A percentile compares a stretch with the other conserved stretches of the same genome.
phyloP scores from a whole-genome alignment of 2,113 vertebrate species.

The Perca schrenkii region DNA sequence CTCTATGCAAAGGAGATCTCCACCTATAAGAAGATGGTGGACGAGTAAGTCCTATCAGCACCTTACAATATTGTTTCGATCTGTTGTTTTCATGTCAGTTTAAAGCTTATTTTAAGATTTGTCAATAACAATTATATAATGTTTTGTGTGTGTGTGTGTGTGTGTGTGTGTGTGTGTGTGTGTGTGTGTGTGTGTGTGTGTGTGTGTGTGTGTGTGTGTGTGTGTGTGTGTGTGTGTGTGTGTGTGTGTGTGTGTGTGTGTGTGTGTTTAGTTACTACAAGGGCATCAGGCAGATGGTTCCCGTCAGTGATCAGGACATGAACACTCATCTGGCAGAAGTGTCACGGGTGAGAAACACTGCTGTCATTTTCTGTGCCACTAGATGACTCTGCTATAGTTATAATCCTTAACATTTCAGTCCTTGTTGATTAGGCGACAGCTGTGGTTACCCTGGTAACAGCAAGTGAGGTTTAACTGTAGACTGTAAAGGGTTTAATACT shows the following conservation, averaged over 20 bases:
- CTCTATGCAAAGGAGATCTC: conserved; percentile 99
- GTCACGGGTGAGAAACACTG: conserved; percentile 90
- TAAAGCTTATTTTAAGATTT: conserved; percentile 11
- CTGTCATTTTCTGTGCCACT: conserved; percentile 31
- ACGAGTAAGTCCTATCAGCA: conserved; percentile 90
- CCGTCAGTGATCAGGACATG: conserved; percentile 99
- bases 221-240: conserved; percentile 30
- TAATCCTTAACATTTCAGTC: conserved; percentile 20
- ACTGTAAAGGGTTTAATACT: not conserved
- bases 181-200: conserved; percentile 41
- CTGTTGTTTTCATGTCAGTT: conserved; percentile 11
- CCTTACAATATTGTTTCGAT: not conserved
- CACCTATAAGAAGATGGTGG: conserved; percentile 99
- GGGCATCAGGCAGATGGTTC: conserved; percentile 96
- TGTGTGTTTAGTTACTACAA: conserved; percentile 91
- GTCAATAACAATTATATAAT: conserved; percentile 14
- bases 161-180: conserved; percentile 18
- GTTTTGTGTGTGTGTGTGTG: conserved; percentile 8
- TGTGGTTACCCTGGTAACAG: not conserved
- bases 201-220: conserved; percentile 43
- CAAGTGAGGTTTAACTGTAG: not conserved
- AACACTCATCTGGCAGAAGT: conserved; percentile 98
- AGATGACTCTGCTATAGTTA: conserved; percentile 28
- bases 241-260: conserved; percentile 37
- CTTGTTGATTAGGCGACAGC: not conserved